These are phyloP conservation scores for Bombus vancouverensis DNA, from an alignment of 1,140 invertebrate genomes.

Conservation along the genomic window DNA sequence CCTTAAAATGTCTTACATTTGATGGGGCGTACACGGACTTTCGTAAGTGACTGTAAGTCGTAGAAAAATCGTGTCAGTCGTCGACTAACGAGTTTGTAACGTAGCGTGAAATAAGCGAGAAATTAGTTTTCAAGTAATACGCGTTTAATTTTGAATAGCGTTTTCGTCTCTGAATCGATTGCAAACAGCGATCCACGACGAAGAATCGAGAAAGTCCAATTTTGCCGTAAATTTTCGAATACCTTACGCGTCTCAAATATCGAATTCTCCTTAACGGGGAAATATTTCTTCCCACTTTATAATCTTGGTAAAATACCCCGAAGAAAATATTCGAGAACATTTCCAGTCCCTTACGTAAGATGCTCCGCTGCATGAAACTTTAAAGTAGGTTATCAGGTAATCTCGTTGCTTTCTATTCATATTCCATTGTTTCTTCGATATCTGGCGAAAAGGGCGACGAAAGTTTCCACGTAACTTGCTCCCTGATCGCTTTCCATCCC, in stretches of 20 bases:
- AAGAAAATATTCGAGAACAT: background rate
- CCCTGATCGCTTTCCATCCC: background rate
- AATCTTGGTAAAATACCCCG: background rate
- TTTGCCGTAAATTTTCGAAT: too few species aligned
- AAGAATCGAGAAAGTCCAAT: too few species aligned
- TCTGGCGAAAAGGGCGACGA: background rate
- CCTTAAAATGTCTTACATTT: too few species aligned
- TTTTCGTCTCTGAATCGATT: too few species aligned
- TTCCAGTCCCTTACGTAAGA: background rate
- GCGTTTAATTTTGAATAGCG: too few species aligned
- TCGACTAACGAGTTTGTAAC: too few species aligned
- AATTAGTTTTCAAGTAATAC: too few species aligned
- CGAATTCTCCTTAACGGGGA: background rate
- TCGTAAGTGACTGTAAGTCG: too few species aligned
- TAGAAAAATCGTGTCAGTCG: too few species aligned
- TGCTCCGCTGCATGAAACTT: background rate
- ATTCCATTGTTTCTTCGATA: constrained; percentile 34
- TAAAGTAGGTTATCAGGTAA: constrained; percentile 6
- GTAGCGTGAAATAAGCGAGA: too few species aligned
- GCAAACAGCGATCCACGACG: too few species aligned
- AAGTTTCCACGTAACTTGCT: background rate
- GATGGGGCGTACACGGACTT: too few species aligned
- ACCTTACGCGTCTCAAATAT: background rate
- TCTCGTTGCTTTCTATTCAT: constrained; percentile 15
- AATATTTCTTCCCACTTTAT: background rate